Evolutionary conservation across 2,888 invertebrate genomes (phyloP), one percentile per base, ranked within the genome.

Genomic region (Archaeoteleia sp.): DNA sequence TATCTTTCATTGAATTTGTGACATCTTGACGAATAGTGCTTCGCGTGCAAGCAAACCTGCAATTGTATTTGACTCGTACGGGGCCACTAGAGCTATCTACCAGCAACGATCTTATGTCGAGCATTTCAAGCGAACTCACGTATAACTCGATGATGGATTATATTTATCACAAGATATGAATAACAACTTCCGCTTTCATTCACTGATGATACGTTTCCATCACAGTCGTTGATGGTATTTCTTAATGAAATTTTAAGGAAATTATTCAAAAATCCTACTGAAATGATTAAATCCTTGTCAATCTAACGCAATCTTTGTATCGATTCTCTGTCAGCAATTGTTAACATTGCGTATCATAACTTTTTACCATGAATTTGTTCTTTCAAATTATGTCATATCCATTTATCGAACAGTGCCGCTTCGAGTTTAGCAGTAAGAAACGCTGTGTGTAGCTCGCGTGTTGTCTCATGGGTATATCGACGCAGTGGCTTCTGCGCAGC

Each of bases 71-170:
- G 70, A 37, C 43, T 42, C 37, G 62, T 75, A 74, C 71, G 70
- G 61, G 75, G 74, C 73, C 77, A 76, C 73, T 74, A n/a, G 74
- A 74, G 73, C 72, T 74, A 74, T 74, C 70, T 67, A 67, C 70
- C 70, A 74, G 70, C 67, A 43, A 39, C 20, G 14, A 55, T 55
- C 45, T 55, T 15, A 35, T 30, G 37, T 45, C 39, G 14, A 17
- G 43, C 14, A 27, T 45, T 55, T 55, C 25, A 12, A 45, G 29
- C 27, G 27, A 55, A 55, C 29, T 15, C 15, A 29, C 9, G 27
- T 35, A 45, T 17, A 55, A 45, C 29, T 27, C 25, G 27, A n/a
- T n/a, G n/a, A n/a, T n/a, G n/a, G n/a, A n/a, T 23, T 23, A 23
- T 7, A 23, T 4, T 23, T 23, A 23, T 23, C 7, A 23, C 23